Percentiles rank a stretch among this genome's conserved stretches.
Conservation (phyloP, 2,113 vertebrate genomes). For the Sciurus niger region DNA sequence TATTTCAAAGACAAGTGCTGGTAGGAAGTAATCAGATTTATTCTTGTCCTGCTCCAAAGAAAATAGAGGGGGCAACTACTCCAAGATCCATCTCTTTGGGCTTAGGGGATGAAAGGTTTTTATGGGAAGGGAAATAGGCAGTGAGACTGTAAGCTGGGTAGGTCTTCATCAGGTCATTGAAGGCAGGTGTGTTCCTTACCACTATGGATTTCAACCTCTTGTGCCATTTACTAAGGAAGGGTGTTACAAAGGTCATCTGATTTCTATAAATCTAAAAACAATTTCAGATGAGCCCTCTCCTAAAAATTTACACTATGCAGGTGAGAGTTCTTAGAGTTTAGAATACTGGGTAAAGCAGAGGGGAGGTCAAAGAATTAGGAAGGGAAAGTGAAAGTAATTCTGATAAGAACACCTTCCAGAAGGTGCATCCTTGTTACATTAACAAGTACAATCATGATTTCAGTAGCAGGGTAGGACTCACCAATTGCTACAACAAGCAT, state of each 20-base stretch:
- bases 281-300: neutral
- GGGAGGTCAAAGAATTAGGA: neutral
- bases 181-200: neutral
- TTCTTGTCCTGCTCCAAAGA: neutral
- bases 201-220: neutral
- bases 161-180: neutral
- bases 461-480: neutral
- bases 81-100: neutral
- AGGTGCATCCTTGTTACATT: neutral
- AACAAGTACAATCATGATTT: neutral
- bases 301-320: neutral
- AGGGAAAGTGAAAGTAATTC: neutral
- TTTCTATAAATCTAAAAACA: neutral
- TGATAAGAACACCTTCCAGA: neutral
- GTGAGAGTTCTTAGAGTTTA: neutral
- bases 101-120: neutral
- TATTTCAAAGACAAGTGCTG: neutral
- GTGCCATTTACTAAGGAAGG: neutral
- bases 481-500: conserved; percentile 34
- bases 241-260: neutral
- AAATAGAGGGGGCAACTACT: neutral
- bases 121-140: neutral
- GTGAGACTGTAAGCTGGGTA: neutral
- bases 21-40: neutral
- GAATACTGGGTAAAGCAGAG: neutral